Percentiles rank a stretch among this genome's conserved stretches.
These are phyloP conservation scores for Scomber colias DNA, from an alignment of 2,113 vertebrate genomes.

Conservation along the genomic window DNA sequence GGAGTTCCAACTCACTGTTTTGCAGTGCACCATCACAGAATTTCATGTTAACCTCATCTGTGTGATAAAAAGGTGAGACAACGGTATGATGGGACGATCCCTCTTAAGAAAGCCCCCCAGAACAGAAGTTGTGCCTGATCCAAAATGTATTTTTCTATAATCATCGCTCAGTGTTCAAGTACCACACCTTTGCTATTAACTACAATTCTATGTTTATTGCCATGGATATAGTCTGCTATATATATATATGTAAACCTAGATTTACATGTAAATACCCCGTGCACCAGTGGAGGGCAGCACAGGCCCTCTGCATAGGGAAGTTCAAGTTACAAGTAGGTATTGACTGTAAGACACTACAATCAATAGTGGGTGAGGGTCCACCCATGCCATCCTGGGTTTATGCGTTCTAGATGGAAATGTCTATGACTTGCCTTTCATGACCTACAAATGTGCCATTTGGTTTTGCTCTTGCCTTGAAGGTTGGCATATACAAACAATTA, in stretches of 20 bases:
- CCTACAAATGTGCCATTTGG: constrained; percentile 23
- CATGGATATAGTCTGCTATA: neutral
- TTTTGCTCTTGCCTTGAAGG: neutral
- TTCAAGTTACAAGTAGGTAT: neutral
- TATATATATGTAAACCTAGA: too few relatives aligned
- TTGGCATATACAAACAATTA: constrained; percentile 7
- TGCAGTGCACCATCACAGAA: too few relatives aligned
- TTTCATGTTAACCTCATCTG: too few relatives aligned
- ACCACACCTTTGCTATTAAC: neutral
- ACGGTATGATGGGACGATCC: too few relatives aligned
- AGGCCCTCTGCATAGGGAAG: neutral
- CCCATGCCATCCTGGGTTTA: constrained; percentile 13
- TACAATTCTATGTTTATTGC: neutral
- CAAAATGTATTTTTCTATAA: too few relatives aligned
- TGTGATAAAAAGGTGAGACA: too few relatives aligned
- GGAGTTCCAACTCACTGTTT: too few relatives aligned
- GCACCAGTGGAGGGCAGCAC: constrained; percentile 39
- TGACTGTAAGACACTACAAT: neutral
- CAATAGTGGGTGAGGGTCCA: neutral
- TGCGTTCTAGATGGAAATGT: neutral
- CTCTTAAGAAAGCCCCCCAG: too few relatives aligned
- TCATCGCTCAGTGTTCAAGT: neutral
- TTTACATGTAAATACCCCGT: neutral
- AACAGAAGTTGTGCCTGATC: too few relatives aligned
- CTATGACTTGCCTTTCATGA: constrained; percentile 4